Evolutionary conservation across 2,797 vertebrate species (phyloP).

Genomic region (Scomberomorus guttatus): DNA sequence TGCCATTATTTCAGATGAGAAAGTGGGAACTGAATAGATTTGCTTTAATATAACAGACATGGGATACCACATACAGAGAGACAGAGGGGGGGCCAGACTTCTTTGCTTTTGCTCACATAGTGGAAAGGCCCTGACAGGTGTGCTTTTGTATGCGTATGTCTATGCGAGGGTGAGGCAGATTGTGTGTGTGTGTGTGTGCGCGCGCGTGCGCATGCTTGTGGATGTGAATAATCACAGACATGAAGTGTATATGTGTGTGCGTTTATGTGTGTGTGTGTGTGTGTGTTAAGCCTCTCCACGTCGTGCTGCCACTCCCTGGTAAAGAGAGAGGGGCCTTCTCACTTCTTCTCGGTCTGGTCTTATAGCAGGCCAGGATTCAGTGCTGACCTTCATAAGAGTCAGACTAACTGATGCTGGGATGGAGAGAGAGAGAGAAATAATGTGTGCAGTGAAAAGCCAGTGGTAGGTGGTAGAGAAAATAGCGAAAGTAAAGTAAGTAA

Average conservation of each 20-base stretch:
- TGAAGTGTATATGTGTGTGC: constrained; percentile 46
- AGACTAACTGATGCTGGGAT: constrained; percentile 54
- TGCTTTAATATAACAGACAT: constrained; percentile 86
- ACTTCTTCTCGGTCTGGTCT: constrained; percentile 79
- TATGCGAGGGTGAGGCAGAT: constrained; percentile 81
- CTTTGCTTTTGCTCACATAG: constrained; percentile 88
- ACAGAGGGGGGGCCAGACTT: constrained; percentile 78
- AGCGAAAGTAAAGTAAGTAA: constrained; percentile 14
- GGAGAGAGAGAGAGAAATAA: constrained; percentile 32
- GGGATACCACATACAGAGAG: constrained; percentile 86
- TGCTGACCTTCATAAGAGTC: constrained; percentile 72
- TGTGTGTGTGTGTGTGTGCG: constrained; percentile 53
- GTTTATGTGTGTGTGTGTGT: constrained; percentile 44
- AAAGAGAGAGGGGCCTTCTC: constrained; percentile 82
- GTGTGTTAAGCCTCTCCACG: constrained; percentile 70
- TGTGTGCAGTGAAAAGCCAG: constrained; percentile 14
- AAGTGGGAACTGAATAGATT: constrained; percentile 85
- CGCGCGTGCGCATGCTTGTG: constrained; percentile 45
- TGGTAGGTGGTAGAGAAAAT: constrained; percentile 29
- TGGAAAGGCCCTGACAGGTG: constrained; percentile 89
- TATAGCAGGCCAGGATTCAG: constrained; percentile 75
- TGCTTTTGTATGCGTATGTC: constrained; percentile 86
- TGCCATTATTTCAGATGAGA: constrained; percentile 88
- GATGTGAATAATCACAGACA: constrained; percentile 56
- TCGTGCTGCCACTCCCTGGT: constrained; percentile 74